A percentile compares a stretch with the other conserved stretches of the same genome.
phyloP scores from a whole-genome alignment of 1,140 invertebrate genomes.

The Tachypleus tridentatus region DNA sequence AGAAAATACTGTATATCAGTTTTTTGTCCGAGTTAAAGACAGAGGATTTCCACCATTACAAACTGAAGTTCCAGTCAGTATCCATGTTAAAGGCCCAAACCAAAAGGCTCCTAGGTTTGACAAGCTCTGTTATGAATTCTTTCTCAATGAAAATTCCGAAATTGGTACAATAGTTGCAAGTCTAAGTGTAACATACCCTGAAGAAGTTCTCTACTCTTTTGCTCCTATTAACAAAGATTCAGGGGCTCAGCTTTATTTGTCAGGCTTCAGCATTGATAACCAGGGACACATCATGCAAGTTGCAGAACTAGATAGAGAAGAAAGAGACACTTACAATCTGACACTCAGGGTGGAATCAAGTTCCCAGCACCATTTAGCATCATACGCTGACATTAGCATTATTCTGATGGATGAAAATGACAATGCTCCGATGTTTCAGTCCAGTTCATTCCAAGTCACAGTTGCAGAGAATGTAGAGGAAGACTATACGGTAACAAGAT shows the following conservation, averaged over 20 bases:
- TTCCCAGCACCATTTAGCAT: slow-evolving; percentile 55
- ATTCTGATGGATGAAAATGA: slow-evolving; percentile 84
- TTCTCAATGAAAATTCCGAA: slow-evolving; percentile 61
- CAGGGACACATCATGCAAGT: slow-evolving; percentile 55
- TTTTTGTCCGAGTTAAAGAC: slow-evolving; percentile 77
- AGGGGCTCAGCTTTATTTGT: slow-evolving; percentile 18
- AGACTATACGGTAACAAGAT: slow-evolving; percentile 61
- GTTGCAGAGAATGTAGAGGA: slow-evolving; percentile 71
- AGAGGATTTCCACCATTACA: slow-evolving; percentile 52
- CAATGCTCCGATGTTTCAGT: slow-evolving; percentile 74
- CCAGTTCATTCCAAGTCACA: slow-evolving; percentile 56
- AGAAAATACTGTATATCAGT: slow-evolving; percentile 71
- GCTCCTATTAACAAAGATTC: slow-evolving; percentile 16
- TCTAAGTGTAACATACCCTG: slow-evolving; percentile 24
- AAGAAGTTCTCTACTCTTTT: slow-evolving; percentile 22
- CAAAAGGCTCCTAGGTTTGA: slow-evolving; percentile 58
- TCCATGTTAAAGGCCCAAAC: slow-evolving; percentile 55
- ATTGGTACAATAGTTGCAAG: slow-evolving; percentile 38
- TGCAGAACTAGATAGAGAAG: slow-evolving; percentile 62
- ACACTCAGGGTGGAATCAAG: slow-evolving; percentile 65
- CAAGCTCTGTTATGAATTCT: slow-evolving; percentile 56
- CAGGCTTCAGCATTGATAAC: slow-evolving; percentile 57
- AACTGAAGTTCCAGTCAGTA: slow-evolving; percentile 62
- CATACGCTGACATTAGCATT: slow-evolving; percentile 58
- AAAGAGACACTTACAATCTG: slow-evolving; percentile 54